A percentile compares a stretch with the other conserved stretches of the same genome.
Conservation (phyloP, 1,140 invertebrate genomes). For the Armadillidium nasatum region DNA sequence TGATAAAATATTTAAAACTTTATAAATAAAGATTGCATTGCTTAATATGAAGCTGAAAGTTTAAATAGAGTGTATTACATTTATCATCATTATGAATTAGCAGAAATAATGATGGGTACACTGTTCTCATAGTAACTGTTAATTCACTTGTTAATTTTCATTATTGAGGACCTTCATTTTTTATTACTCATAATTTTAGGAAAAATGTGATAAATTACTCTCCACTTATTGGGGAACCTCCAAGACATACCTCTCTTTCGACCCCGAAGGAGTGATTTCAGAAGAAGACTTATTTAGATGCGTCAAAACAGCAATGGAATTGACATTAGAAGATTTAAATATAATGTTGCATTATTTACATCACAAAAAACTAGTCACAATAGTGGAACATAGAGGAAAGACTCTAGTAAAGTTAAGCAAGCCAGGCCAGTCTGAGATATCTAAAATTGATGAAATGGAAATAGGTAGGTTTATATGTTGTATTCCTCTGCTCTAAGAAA, state of each 20-base stretch:
- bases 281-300: slow-evolving; percentile 4
- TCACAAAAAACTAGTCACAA: not conserved
- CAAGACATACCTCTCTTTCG: not conserved
- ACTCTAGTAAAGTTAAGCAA: not conserved
- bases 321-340: not conserved
- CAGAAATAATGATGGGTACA: too few relatives aligned
- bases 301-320: not conserved
- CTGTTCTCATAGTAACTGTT: too few relatives aligned
- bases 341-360: slow-evolving; percentile 1
- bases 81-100: too few relatives aligned
- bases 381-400: not conserved
- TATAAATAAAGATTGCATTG: too few relatives aligned
- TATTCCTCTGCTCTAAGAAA: too few relatives aligned
- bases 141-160: too few relatives aligned
- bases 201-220: slow-evolving; percentile 4
- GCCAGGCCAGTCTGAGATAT: not conserved
- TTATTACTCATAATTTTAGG: not conserved
- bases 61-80: too few relatives aligned
- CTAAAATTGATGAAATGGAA: not conserved
- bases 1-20: too few relatives aligned
- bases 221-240: not conserved
- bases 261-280: not conserved
- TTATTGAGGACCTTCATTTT: too few relatives aligned
- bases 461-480: not conserved
- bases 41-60: too few relatives aligned